Evolutionary conservation across 2,888 invertebrate species (phyloP).

Genomic region (Allolobophora icterica): DNA sequence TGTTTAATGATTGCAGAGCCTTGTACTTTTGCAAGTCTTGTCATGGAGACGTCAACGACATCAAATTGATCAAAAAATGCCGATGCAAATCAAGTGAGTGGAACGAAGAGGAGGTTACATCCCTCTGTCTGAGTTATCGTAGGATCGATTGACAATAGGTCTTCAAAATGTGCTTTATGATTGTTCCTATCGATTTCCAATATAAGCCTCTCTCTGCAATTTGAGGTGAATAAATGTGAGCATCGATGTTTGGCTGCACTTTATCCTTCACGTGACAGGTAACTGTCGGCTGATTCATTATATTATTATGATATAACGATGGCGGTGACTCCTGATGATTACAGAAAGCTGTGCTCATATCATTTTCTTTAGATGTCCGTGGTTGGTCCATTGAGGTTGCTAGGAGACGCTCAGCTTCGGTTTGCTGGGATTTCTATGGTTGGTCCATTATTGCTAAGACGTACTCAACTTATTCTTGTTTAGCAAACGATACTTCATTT

Average conservation of each 20-base stretch:
- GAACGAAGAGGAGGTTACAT: neutral
- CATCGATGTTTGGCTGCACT: neutral
- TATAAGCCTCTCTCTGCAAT: too few relatives aligned
- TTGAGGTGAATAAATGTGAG: too few relatives aligned
- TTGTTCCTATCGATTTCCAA: too few relatives aligned
- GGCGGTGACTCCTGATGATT: neutral
- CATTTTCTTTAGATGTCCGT: neutral
- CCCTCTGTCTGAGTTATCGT: neutral
- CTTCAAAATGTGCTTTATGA: too few relatives aligned
- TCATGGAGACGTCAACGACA: conserved; percentile 97
- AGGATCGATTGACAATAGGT: too few relatives aligned
- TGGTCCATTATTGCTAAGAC: neutral
- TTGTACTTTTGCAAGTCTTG: conserved; percentile 91
- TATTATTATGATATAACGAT: neutral
- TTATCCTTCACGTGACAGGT: too few relatives aligned
- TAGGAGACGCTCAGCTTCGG: too few relatives aligned
- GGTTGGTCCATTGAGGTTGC: too few relatives aligned
- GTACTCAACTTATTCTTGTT: neutral
- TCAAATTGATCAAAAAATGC: conserved; percentile 98
- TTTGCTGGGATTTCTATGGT: neutral
- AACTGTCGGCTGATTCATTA: neutral
- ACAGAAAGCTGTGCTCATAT: neutral
- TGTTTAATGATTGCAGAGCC: conserved; percentile 33
- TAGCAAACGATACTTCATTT: neutral
- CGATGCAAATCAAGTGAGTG: conserved; percentile 99